Evolutionary conservation across 2,113 vertebrate species (phyloP), one percentile per base, ranked within the genome.

Genomic region (Craseonycteris thonglongyai): DNA sequence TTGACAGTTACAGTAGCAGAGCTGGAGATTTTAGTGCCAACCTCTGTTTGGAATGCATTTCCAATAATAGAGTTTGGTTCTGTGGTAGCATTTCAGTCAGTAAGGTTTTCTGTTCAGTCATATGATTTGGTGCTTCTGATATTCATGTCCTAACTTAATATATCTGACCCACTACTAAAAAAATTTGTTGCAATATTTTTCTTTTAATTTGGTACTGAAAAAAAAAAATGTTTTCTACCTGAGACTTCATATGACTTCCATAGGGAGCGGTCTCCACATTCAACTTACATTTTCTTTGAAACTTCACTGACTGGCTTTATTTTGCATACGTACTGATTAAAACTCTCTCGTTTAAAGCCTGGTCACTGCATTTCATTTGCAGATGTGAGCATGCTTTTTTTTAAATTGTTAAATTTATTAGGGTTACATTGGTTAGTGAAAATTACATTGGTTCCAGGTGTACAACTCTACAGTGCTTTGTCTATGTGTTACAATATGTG

Each of bases 41-140:
- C n/a, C 21, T 97, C 88, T 95, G 38, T 59, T 65, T 38, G 66
- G 66, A 59, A 63, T 47, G 0, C 51, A 97, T 94, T 45, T 94
- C 78, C 88, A 90, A 75, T 86, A 88, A 65, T 87, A 96, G 94
- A 69, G 69, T 97, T 94, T 98, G 97, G 82, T 90, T 96, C 54
- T 79, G 78, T 96, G 93, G 93, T 94, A 96, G 68, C 71, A 83
- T 96, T 82, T 95, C 79, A 38, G 22, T 95, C 71, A 40, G 74
- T 90, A 96, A 81, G 76, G 22, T 93, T 95, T 98, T 96, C 96
- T n/a, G 0, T 95, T 94, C 92, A 58, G 88, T 90, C 79, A 54
- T 59, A 75, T 93, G 93, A 94, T 94, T 96, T 94, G 83, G 33
- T 45, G 79, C 96, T 89, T 42, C 91, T 97, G 95, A 88, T 89